Evolutionary conservation across 2,797 vertebrate species (phyloP), one percentile per base, ranked within the genome.

Genomic region (Microhierax caerulescens): DNA sequence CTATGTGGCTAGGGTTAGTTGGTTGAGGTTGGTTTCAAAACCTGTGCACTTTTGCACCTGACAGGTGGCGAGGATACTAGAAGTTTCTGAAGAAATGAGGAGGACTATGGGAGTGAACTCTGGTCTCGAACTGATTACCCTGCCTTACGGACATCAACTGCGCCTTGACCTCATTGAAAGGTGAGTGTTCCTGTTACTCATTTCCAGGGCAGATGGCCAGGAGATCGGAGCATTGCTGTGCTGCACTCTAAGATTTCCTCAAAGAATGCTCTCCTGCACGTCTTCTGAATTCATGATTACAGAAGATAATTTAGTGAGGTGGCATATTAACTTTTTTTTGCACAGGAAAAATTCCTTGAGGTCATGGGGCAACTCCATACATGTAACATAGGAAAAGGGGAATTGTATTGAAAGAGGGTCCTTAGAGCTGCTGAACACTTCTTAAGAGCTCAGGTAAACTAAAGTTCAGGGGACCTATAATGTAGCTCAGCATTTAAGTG

Each of bases 131-230:
- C 97, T 99, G 93, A 98, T 99, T 92, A 99, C 99, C 19, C 95
- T 99, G 97, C 99, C 99, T 3, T 99, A 99, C 0, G 99, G 99
- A 64, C 98, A 97, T 75, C 99, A 99, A 96, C 98, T 99, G 95
- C 98, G 99, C 84, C 98, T 99, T 92, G 99, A 99, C 97, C 98
- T 99, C 76, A 99, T 99, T 86, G 99, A 99, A 97, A 99, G 99
- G 99, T 99, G 98, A 98, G 94, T 41, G 13, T 57, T 85, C 59
- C 87, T 21, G 11, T 47, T 90, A 39, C 53, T 76, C 59, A 2
- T 27, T 57, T 48, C 77, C 60, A 57, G 19, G 68, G 34, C 82
- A 78, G 32, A 67, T 17, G 24, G 32, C 45, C 59, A 92, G 70
- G 43, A 68, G 32, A 69, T 76, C 19, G 3, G 59, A 65, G 25